Evolutionary conservation across 2,113 vertebrate genomes (phyloP).

Genomic region (Gopherus evgoodei): DNA sequence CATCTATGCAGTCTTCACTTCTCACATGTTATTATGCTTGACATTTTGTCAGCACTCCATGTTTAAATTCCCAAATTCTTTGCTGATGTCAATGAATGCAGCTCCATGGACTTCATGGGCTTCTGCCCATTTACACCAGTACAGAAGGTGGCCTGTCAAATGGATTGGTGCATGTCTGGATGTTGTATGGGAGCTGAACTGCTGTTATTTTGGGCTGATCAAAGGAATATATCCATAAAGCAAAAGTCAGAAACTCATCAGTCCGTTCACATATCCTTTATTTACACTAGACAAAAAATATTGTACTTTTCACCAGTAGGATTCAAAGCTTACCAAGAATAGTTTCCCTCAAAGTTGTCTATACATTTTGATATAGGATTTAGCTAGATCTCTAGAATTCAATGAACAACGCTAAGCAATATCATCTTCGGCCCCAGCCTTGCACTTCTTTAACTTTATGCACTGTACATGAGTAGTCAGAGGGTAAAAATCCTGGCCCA

Average conservation of each 20-base stretch:
- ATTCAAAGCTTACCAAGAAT: neutral
- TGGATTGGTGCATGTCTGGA: neutral
- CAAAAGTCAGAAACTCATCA: neutral
- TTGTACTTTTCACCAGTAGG: fast-evolving
- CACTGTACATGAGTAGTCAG: neutral
- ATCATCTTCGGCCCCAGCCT: neutral
- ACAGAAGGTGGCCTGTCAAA: neutral
- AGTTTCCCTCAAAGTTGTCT: neutral
- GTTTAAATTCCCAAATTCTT: neutral
- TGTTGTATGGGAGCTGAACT: neutral
- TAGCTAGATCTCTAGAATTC: neutral
- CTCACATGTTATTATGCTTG: constrained; percentile 12
- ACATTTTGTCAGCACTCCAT: constrained; percentile 2
- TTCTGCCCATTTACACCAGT: neutral
- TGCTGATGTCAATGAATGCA: neutral
- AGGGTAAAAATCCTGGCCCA: neutral
- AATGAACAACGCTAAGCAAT: neutral
- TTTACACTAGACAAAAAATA: neutral
- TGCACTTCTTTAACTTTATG: neutral
- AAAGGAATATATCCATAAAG: neutral
- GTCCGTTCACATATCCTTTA: neutral
- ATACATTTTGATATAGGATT: neutral
- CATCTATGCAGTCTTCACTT: neutral
- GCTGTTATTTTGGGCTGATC: neutral
- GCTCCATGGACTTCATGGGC: neutral